These are phyloP conservation scores for Chelonus formosanus DNA, from an alignment of 2,888 invertebrate genomes.

Conservation along the genomic window DNA sequence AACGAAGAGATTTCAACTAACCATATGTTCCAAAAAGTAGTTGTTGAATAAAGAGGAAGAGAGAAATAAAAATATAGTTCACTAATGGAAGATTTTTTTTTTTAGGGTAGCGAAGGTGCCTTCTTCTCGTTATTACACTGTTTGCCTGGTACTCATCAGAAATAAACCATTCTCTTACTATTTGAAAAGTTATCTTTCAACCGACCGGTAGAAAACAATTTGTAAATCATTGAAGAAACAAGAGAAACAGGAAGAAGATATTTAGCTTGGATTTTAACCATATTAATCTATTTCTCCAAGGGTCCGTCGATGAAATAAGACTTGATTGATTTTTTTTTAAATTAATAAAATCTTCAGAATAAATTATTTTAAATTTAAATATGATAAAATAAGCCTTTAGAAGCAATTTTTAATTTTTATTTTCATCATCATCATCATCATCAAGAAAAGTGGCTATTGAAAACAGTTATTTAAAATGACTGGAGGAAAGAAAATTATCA, in stretches of 20 bases:
- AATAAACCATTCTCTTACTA: constrained; percentile 16
- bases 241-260: constrained; percentile 8
- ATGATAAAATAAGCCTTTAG: too few relatives aligned
- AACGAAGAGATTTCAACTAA: constrained; percentile 49
- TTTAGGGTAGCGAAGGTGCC: background rate
- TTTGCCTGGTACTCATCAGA: background rate
- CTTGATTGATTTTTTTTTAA: too few relatives aligned
- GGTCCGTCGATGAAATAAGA: too few relatives aligned
- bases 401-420: too few relatives aligned
- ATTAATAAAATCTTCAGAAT: too few relatives aligned
- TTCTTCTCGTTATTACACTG: background rate
- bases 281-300: background rate
- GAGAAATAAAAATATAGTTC: background rate
- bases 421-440: too few relatives aligned
- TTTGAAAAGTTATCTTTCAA: constrained; percentile 13
- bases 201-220: constrained; percentile 16
- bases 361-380: too few relatives aligned
- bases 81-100: constrained; percentile 18
- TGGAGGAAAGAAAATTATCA: too few relatives aligned
- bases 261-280: background rate
- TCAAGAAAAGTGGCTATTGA: too few relatives aligned
- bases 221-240: constrained; percentile 20
- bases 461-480: too few relatives aligned
- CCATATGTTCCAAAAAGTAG: constrained; percentile 48
- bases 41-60: background rate